phyloP scores from a whole-genome alignment of 2,797 vertebrate genomes.

The Euthynnus affinis region DNA sequence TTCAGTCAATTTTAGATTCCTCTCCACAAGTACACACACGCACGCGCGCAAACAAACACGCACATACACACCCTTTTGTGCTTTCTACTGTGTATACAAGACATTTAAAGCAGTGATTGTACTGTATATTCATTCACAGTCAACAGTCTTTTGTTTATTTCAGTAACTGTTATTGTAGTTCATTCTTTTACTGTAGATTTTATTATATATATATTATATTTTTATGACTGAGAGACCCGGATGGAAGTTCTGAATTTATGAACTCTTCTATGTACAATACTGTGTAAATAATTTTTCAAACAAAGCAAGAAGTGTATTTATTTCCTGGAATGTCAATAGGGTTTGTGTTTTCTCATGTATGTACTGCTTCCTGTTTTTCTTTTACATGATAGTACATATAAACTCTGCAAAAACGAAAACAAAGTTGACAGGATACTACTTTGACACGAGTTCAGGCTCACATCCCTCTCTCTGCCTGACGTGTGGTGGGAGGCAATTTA shows the following conservation, averaged over 20 bases:
- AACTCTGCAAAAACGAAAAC: constrained; percentile 43
- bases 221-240: constrained; percentile 68
- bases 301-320: constrained; percentile 92
- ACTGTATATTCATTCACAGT: constrained; percentile 80
- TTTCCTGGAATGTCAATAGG: constrained; percentile 83
- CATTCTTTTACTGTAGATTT: constrained; percentile 71
- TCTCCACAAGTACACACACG: constrained; percentile 33
- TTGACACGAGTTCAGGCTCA: constrained; percentile 44
- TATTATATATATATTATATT: constrained; percentile 67
- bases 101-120: constrained; percentile 83
- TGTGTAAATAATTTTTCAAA: constrained; percentile 90
- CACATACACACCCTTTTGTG: constrained; percentile 78
- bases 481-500: constrained; percentile 27
- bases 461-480: constrained; percentile 25
- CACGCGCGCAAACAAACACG: constrained; percentile 45
- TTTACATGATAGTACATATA: constrained; percentile 40
- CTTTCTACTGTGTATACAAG: constrained; percentile 86
- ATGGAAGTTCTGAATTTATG: constrained; percentile 70
- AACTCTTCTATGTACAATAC: constrained; percentile 86
- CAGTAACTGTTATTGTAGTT: constrained; percentile 74
- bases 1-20: constrained; percentile 31
- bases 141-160: constrained; percentile 77
- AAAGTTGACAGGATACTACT: constrained; percentile 38
- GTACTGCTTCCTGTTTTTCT: constrained; percentile 63
- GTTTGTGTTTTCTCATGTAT: constrained; percentile 62